phyloP scores from a whole-genome alignment of 2,888 invertebrate species.

The Synergus laeviventris region DNA sequence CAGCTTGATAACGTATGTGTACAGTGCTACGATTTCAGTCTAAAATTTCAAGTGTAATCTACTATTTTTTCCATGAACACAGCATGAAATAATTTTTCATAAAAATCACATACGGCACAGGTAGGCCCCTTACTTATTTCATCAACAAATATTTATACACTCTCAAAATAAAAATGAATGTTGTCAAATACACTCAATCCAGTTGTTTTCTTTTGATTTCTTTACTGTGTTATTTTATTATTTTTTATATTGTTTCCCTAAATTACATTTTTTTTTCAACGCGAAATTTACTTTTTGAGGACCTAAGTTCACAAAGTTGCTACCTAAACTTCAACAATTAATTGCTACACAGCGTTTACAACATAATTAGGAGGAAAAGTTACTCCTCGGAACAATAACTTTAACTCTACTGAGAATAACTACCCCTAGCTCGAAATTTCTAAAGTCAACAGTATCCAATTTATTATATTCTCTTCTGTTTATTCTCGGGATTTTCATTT shows the following conservation, averaged over 20 bases:
- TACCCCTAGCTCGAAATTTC: slow-evolving; percentile 25
- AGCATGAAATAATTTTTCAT: slow-evolving; percentile 27
- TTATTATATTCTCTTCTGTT: slow-evolving; percentile 17
- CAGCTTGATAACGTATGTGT: slow-evolving; percentile 25
- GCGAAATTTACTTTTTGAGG: neutral
- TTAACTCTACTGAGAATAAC: slow-evolving; percentile 27
- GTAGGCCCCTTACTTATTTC: neutral
- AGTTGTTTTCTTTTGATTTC: no score
- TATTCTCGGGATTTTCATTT: slow-evolving; percentile 1
- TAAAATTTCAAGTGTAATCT: neutral
- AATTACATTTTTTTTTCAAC: neutral
- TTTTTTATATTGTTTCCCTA: neutral
- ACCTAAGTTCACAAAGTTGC: slow-evolving; percentile 1
- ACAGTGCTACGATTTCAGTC: neutral
- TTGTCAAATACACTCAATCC: neutral
- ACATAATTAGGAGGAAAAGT: slow-evolving; percentile 20
- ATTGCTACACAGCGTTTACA: slow-evolving; percentile 28
- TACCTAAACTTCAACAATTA: neutral
- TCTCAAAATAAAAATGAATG: neutral
- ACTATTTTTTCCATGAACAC: neutral
- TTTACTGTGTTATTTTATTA: no score
- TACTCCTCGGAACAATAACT: slow-evolving; percentile 25
- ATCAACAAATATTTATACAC: neutral
- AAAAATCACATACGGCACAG: slow-evolving; percentile 7
- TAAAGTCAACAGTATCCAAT: slow-evolving; percentile 12